Base-by-base conservation (phyloP, 1,140 invertebrate genomes). In the Brachionus rotundiformis region DNA sequence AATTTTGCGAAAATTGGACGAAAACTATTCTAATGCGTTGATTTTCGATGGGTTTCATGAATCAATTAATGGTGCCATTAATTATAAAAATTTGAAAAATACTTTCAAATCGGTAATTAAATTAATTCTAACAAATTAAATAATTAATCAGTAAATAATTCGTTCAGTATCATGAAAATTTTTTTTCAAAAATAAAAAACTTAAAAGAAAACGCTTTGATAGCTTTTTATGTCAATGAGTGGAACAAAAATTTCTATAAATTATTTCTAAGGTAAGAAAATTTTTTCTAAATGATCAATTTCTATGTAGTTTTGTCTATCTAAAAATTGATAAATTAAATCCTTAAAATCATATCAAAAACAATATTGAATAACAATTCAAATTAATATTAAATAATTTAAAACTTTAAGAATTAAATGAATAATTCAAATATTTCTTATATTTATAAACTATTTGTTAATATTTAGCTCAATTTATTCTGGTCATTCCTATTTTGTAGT, bases 381-480 rank as follows among this genome's bases (percentile, higher is more conserved):
- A n/a, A n/a, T n/a, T n/a, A n/a, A n/a, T n/a, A n/a, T n/a, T n/a
- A n/a, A n/a, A n/a, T n/a, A n/a, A n/a, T n/a, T n/a, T n/a, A n/a
- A n/a, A n/a, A n/a, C n/a, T n/a, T n/a, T n/a, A n/a, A n/a, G n/a
- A n/a, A n/a, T n/a, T n/a, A n/a, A n/a, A n/a, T n/a, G n/a, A n/a
- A n/a, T n/a, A n/a, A n/a, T n/a, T n/a, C n/a, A n/a, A n/a, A n/a
- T n/a, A n/a, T n/a, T n/a, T n/a, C n/a, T n/a, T n/a, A n/a, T n/a
- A n/a, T n/a, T n/a, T n/a, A n/a, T n/a, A n/a, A n/a, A n/a, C n/a
- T n/a, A n/a, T n/a, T n/a, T n/a, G n/a, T n/a, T n/a, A n/a, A n/a
- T n/a, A n/a, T n/a, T n/a, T n/a, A 79, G 76, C 13, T 54, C 47
- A 16, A 39, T 79, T 59, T 79, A 54, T 39, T 79, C 13, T 33